phyloP scores from a whole-genome alignment of 2,113 vertebrate species.

The Stercorarius parasiticus region DNA sequence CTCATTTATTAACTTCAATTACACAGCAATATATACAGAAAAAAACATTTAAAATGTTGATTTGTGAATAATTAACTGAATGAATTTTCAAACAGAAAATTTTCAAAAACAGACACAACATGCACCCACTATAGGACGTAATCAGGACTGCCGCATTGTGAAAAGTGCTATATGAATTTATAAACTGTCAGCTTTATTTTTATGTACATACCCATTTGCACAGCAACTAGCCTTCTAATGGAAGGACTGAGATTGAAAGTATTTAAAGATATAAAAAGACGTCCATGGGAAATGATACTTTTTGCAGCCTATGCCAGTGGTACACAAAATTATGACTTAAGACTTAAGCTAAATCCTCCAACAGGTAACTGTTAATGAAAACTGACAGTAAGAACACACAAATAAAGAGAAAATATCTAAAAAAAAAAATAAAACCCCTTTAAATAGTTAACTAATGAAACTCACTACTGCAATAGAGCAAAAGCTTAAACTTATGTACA shows the following conservation, averaged over 20 bases:
- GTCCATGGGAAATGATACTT: background rate
- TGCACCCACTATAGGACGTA: background rate
- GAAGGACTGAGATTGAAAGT: background rate
- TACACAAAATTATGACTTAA: background rate
- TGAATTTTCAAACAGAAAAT: background rate
- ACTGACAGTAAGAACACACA: background rate
- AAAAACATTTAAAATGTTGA: background rate
- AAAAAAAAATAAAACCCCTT: background rate
- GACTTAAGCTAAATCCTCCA: background rate
- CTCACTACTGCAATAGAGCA: background rate
- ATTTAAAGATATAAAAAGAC: background rate
- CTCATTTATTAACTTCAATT: background rate
- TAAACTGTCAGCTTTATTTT: background rate
- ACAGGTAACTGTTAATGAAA: background rate
- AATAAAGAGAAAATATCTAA: background rate
- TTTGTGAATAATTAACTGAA: background rate
- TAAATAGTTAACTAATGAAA: background rate
- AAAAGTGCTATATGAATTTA: background rate
- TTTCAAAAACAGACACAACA: background rate
- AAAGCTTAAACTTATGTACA: background rate
- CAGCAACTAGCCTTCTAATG: background rate
- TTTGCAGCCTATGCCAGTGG: background rate
- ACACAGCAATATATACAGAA: background rate
- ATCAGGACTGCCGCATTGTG: background rate
- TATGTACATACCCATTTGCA: background rate